Base-by-base conservation (phyloP, 1,140 invertebrate species). In the Triops longicaudatus region DNA sequence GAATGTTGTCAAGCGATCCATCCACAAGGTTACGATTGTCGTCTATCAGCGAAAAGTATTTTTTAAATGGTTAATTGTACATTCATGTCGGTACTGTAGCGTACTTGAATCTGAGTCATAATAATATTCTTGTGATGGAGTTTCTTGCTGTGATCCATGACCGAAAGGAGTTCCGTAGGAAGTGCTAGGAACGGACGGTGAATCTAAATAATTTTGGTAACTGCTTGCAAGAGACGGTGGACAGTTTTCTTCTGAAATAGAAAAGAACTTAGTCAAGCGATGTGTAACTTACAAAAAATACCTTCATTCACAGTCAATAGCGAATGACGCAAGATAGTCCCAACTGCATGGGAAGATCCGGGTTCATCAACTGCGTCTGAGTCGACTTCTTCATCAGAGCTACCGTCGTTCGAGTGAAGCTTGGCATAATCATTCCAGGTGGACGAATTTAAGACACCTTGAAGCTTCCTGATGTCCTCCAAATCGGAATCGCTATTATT, bases 1-100 rank as follows among this genome's bases (percentile, higher is more conserved):
- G 74, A n/a, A 75, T 75, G 74, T 11, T 75, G n/a, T 73, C 42
- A 17, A 77, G 41, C n/a, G 43, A 37, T n/a, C 22, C 75, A 11
- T 17, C 14, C 7, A 43, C 43, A 22, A 43, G 6, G 22, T n/a
- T 17, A 42, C 28, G 1, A 26, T 42, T 42, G 11, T 77, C 72
- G 9, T 42, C 76, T 63, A n/a, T n/a, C n/a, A 63, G 50, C 14
- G n/a, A 17, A 12, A 63, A 14, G 2, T 22, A 22, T 63, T n/a
- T 63, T 63, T n/a, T 0, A 63, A 63, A 4, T n/a, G n/a, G 17
- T 22, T 63, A n/a, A 63, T 1, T n/a, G 10, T n/a, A 63, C 14
- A 63, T 37, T 37, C 31, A 37, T 37, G 31, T 7, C 14, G 50
- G 9, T n/a, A 63, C 10, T 22, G 22, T 14, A 63, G 2, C 22